phyloP scores from a whole-genome alignment of 2,113 vertebrate genomes.

The Chrysochloris asiatica region DNA sequence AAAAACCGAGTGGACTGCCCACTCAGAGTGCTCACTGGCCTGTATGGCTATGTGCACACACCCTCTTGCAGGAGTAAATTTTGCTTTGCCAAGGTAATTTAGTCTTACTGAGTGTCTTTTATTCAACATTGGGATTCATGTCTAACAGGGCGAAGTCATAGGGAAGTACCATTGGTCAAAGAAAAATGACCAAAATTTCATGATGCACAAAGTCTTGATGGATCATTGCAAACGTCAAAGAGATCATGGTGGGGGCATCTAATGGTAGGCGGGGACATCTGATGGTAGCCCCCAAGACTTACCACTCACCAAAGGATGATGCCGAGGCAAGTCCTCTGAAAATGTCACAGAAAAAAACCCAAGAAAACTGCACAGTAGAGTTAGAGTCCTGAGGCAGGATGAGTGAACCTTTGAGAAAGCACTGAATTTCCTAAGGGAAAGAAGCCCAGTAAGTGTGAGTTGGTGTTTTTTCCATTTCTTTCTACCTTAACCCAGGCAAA shows the following conservation, averaged over 20 bases:
- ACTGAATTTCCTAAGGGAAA: background rate
- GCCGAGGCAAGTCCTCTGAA: background rate
- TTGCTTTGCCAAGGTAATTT: no score
- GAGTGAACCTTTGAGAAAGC: constrained; percentile 4
- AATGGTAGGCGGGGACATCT: background rate
- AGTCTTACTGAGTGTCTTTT: no score
- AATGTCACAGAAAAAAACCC: background rate
- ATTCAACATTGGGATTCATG: no score
- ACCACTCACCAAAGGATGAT: background rate
- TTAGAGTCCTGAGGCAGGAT: background rate
- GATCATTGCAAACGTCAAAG: background rate
- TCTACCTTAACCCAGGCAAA: background rate
- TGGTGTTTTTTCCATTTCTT: constrained; percentile 3
- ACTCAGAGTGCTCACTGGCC: no score
- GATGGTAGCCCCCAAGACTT: background rate
- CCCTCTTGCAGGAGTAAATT: no score
- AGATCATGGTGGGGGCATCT: background rate
- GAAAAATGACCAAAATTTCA: background rate
- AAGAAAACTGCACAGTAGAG: background rate
- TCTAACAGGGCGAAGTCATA: background rate
- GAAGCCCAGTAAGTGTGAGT: background rate
- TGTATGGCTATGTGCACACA: no score
- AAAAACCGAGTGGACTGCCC: no score
- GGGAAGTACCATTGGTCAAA: background rate
- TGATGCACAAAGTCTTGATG: background rate